A percentile compares a stretch with the other conserved stretches of the same genome.
Conservation (phyloP, 2,888 invertebrate species). For the Diplolepis rosae region DNA sequence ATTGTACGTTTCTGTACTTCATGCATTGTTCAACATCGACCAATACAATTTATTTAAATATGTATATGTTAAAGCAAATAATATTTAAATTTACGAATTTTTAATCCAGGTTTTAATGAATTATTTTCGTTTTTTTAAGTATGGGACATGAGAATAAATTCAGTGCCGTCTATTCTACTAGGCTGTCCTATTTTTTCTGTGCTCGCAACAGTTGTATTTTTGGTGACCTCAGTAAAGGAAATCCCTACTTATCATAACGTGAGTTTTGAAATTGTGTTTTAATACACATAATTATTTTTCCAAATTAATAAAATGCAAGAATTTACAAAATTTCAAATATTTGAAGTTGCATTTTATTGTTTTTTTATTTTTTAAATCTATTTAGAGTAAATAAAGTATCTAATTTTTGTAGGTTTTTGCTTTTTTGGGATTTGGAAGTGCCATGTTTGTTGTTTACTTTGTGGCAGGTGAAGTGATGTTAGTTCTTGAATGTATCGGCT, state of each 20-base stretch:
- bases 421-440: constrained; percentile 77
- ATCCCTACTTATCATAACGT: constrained; percentile 68
- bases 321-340: too few species aligned
- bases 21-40: too few species aligned
- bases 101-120: neutral
- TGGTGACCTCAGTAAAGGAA: constrained; percentile 54
- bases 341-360: too few species aligned
- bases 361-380: neutral
- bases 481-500: constrained; percentile 76
- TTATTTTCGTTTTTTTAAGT: constrained; percentile 50
- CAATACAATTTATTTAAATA: too few species aligned
- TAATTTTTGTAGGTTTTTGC: constrained; percentile 74
- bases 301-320: too few species aligned
- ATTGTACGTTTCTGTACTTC: too few species aligned
- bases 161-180: constrained; percentile 56
- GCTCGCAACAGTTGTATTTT: constrained; percentile 58
- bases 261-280: too few species aligned
- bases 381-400: constrained; percentile 23
- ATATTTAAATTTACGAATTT: neutral
- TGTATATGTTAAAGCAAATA: too few species aligned
- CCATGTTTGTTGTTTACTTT: constrained; percentile 78
- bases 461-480: constrained; percentile 79
- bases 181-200: constrained; percentile 50
- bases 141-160: constrained; percentile 55
- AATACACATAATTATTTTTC: too few species aligned